Base-by-base conservation (phyloP, 2,888 invertebrate species). In the Phengaris alcon region DNA sequence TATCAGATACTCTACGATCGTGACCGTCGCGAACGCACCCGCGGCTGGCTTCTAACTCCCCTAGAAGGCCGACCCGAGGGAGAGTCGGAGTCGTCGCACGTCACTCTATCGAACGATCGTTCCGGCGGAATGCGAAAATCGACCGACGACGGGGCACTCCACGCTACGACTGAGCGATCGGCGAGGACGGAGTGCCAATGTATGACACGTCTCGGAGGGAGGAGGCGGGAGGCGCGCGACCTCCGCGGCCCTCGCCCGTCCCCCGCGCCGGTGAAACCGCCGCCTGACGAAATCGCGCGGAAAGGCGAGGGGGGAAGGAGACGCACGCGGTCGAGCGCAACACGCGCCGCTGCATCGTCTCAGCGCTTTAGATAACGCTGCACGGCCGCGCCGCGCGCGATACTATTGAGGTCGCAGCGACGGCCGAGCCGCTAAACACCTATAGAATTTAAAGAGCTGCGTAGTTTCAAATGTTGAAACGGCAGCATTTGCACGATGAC, bases 291-390 rank as follows among this genome's bases (percentile, higher is more conserved):
- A 87, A 88, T 87, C 82, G 88, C 88, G 84, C 87, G 87, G 87
- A 80, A 80, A 77, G 68, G 78, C 75, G 79, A 75, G 81, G 79
- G 78, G 81, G 82, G 84, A 83, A 84, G 83, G 84, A 85, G 72
- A 54, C 88, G 87, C 91, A 90, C 91, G 91, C 91, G 90, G 90
- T 87, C 88, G 88, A 86, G 88, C 91, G 91, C 88, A 88, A 88
- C 90, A 87, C 88, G 87, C 88, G 86, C 78, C 84, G 86, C 88
- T 89, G 89, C 90, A 89, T 86, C 86, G 88, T 87, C 88, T 88
- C 86, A 82, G 86, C 85, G 82, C 87, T 91, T 91, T 91, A 92
- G 90, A 90, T 90, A 91, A 90, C 88, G 89, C 87, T 88, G 90
- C 89, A 88, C 82, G 82, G 79, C 82, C 77, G 78, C 77, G 78